Evolutionary conservation across 1,140 invertebrate species (phyloP).

Genomic region (Metopolophium dirhodum): DNA sequence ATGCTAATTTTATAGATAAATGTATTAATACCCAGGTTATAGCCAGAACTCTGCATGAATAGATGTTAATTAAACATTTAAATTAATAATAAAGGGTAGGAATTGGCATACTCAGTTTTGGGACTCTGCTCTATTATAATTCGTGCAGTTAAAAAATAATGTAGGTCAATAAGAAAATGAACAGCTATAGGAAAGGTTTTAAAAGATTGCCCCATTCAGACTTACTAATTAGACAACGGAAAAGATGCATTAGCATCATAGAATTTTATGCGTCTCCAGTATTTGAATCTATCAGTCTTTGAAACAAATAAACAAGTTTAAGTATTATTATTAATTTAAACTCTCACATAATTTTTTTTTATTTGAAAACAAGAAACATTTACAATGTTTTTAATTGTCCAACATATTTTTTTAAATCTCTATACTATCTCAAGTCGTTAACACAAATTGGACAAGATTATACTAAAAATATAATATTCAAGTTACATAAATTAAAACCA

Average conservation of each 20-base stretch:
- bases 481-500: background rate
- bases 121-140: background rate
- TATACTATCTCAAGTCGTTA: background rate
- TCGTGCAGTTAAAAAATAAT: conserved; percentile 42
- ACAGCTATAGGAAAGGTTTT: conserved; percentile 2
- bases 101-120: background rate
- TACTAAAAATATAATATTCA: background rate
- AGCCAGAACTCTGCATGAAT: background rate
- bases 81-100: conserved; percentile 22
- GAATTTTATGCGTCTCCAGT: conserved; percentile 55
- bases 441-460: background rate
- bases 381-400: background rate
- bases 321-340: background rate
- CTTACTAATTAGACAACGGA: conserved; percentile 55
- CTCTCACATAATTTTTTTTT: background rate
- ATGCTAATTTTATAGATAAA: background rate
- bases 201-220: background rate
- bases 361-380: background rate
- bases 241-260: conserved; percentile 57
- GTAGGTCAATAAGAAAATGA: background rate
- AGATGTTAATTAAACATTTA: background rate
- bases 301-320: conserved; percentile 32
- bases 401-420: no score
- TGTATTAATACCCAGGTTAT: background rate
- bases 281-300: conserved; percentile 57